phyloP scores from a whole-genome alignment of 2,113 vertebrate species.

The Indicator indicator region DNA sequence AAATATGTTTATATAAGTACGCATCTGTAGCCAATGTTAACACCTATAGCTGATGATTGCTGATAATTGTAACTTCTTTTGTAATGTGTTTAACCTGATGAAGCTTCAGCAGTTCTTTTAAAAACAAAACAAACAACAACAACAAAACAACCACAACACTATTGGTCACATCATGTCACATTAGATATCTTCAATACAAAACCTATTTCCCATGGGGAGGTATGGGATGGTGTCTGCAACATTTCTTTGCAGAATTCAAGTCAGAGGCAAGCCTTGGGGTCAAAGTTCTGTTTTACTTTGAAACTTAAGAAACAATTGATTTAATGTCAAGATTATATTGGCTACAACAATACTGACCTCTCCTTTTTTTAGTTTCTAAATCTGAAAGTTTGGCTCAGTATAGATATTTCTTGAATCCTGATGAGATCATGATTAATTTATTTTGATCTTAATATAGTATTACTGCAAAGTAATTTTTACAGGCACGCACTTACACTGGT shows the following conservation, averaged over 20 bases:
- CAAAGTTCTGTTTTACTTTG: conserved; percentile 22
- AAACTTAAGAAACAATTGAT: conserved; percentile 35
- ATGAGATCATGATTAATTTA: neutral
- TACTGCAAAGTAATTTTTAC: conserved; percentile 62
- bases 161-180: conserved; percentile 51
- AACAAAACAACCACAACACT: neutral
- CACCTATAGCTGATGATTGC: neutral
- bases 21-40: neutral
- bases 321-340: conserved; percentile 17
- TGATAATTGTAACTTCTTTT: conserved; percentile 34
- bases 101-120: conserved; percentile 60
- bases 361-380: conserved; percentile 2
- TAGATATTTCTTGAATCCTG: neutral
- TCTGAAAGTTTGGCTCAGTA: conserved; percentile 7
- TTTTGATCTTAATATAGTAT: conserved; percentile 8
- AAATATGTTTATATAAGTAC: neutral
- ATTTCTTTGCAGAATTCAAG: neutral
- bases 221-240: neutral
- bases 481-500: conserved; percentile 17
- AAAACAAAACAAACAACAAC: neutral
- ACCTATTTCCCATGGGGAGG: neutral
- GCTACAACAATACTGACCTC: neutral
- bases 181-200: conserved; percentile 24
- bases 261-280: conserved; percentile 17
- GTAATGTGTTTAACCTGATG: conserved; percentile 44